A percentile compares a stretch with the other conserved stretches of the same genome.
These are phyloP conservation scores for Epinephelus awoara DNA, from an alignment of 2,797 vertebrate species.

Conservation along the genomic window DNA sequence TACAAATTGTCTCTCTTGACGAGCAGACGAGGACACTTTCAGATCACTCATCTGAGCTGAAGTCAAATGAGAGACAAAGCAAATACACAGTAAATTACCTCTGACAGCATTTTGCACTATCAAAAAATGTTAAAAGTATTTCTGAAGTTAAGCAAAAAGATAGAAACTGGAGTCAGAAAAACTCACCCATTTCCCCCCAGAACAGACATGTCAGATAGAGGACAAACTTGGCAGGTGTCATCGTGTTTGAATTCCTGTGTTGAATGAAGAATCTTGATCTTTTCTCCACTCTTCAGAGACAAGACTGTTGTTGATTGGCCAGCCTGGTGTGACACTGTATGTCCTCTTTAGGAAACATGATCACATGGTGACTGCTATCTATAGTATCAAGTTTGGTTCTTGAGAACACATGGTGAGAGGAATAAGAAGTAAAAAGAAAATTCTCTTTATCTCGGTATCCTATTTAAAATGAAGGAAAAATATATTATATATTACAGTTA, in stretches of 20 bases:
- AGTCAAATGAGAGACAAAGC: background rate
- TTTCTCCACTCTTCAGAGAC: background rate
- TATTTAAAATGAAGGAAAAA: background rate
- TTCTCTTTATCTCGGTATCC: too few relatives aligned
- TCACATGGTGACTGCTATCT: constrained; percentile 10
- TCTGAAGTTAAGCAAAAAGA: background rate
- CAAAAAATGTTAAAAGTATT: too few relatives aligned
- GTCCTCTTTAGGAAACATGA: constrained; percentile 4
- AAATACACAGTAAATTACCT: background rate
- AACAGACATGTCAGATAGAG: constrained; percentile 36
- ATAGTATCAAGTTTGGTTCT: background rate
- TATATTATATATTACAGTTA: background rate
- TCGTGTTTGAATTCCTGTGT: background rate
- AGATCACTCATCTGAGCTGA: background rate
- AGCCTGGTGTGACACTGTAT: background rate
- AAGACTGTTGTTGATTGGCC: constrained; percentile 22
- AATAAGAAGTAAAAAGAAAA: too few relatives aligned
- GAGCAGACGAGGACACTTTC: too few relatives aligned
- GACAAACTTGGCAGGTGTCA: constrained; percentile 9
- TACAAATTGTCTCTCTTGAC: background rate
- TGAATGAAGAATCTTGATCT: background rate
- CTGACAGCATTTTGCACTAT: background rate
- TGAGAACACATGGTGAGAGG: too few relatives aligned
- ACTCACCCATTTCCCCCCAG: constrained; percentile 37
- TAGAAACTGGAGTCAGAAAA: background rate